phyloP scores from a whole-genome alignment of 2,888 invertebrate genomes.

The Drosophila mimetica region DNA sequence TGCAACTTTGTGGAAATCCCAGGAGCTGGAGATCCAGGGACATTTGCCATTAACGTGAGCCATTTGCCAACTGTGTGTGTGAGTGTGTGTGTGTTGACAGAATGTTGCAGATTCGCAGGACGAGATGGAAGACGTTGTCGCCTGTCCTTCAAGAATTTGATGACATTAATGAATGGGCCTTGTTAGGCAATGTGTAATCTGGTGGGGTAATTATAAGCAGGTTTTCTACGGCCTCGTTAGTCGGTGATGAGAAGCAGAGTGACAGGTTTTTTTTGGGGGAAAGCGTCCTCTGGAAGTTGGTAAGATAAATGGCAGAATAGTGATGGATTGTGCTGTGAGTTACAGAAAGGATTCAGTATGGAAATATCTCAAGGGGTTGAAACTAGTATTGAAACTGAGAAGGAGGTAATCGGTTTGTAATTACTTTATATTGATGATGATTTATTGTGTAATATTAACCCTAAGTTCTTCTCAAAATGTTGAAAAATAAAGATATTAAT shows the following conservation, averaged over 20 bases:
- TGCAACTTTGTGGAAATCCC: conserved; percentile 60
- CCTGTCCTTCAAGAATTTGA: conserved; percentile 59
- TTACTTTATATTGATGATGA: neutral
- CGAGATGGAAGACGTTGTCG: conserved; percentile 50
- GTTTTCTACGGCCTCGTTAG: conserved; percentile 47
- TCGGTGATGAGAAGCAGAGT: conserved; percentile 17
- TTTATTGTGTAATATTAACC: neutral
- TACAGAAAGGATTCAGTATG: neutral
- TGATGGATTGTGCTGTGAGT: conserved; percentile 30
- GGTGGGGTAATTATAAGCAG: conserved; percentile 73
- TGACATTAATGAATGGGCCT: conserved; percentile 78
- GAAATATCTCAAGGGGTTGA: neutral
- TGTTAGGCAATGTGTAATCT: conserved; percentile 76
- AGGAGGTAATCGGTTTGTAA: neutral
- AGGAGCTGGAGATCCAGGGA: neutral
- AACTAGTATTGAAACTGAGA: neutral
- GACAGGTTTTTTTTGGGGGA: conserved; percentile 3
- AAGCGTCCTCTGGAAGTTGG: neutral
- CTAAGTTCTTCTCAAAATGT: too few relatives aligned
- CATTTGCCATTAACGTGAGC: conserved; percentile 60
- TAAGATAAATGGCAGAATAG: conserved; percentile 29
- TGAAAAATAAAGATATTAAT: neutral
- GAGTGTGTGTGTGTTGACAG: conserved; percentile 67
- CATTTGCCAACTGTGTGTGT: conserved; percentile 61
- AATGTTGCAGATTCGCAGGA: conserved; percentile 72